Percentiles rank a stretch among this genome's conserved stretches.
phyloP scores from a whole-genome alignment of 2,888 invertebrate genomes.

The Dendrolimus houi region DNA sequence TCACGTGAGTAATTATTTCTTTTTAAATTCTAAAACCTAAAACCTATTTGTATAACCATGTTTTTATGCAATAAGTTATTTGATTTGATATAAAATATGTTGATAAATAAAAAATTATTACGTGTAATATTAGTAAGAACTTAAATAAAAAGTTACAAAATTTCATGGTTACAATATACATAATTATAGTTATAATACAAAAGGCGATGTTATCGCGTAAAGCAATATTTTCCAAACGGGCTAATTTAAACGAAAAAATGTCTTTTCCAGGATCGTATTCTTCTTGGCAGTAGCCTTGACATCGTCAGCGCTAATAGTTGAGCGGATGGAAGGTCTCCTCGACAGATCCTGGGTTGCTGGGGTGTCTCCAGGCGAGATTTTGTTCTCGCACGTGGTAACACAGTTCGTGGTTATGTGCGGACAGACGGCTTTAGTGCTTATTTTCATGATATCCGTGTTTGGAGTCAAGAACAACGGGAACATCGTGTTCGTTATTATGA shows the following conservation, averaged over 20 bases:
- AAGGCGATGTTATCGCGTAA: too few relatives aligned
- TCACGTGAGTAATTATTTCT: conserved; percentile 81
- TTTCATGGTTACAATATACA: too few relatives aligned
- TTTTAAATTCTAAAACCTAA: too few relatives aligned
- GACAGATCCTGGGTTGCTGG: conserved; percentile 97
- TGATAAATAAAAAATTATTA: too few relatives aligned
- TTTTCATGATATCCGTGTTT: conserved; percentile 94
- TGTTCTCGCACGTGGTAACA: conserved; percentile 94
- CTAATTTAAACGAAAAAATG: too few relatives aligned
- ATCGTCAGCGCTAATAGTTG: conserved; percentile 92
- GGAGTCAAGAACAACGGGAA: conserved; percentile 94
- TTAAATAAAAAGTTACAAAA: too few relatives aligned
- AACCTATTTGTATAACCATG: too few relatives aligned
- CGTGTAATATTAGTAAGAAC: too few relatives aligned
- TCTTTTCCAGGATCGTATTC: conserved; percentile 87
- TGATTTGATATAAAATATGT: too few relatives aligned
- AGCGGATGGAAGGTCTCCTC: conserved; percentile 92
- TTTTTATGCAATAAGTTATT: too few relatives aligned
- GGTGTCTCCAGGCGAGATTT: conserved; percentile 92
- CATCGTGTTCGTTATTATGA: conserved; percentile 86
- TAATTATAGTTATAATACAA: too few relatives aligned
- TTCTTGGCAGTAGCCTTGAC: conserved; percentile 97
- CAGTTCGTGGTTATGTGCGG: conserved; percentile 97
- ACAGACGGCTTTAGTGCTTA: conserved; percentile 91
- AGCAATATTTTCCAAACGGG: too few relatives aligned